A percentile compares a stretch with the other conserved stretches of the same genome.
phyloP scores from a whole-genome alignment of 2,113 vertebrate species.

The Glaucidium brasilianum region DNA sequence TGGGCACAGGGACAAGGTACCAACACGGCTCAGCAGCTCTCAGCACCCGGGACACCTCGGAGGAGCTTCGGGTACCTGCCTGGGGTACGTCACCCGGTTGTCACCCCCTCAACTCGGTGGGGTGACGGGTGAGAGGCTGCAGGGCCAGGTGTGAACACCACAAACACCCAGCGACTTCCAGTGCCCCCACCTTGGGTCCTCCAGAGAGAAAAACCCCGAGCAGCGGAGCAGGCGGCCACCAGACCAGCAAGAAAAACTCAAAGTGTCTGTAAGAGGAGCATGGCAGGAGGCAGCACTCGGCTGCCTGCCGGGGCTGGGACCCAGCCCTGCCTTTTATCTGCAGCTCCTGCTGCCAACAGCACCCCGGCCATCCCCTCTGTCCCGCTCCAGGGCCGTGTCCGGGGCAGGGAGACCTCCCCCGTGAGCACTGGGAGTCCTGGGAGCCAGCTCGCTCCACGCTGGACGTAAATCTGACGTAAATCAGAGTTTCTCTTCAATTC shows the following conservation, averaged over 20 bases:
- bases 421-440: neutral
- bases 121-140: neutral
- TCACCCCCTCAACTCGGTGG: fast-evolving
- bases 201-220: neutral
- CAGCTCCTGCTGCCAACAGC: neutral
- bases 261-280: neutral
- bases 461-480: neutral
- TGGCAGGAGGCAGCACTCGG: neutral
- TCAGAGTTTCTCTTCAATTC: neutral
- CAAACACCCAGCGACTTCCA: neutral
- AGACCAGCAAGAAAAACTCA: neutral
- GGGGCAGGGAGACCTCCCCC: neutral
- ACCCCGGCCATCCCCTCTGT: neutral
- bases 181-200: neutral
- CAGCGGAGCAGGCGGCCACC: fast-evolving
- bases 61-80: neutral
- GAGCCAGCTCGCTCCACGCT: neutral
- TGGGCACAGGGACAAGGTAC: neutral
- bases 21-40: neutral
- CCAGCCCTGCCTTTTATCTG: neutral
- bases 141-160: neutral
- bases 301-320: fast-evolving
- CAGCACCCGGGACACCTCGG: neutral
- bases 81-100: neutral
- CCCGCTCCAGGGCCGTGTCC: neutral